A percentile compares a stretch with the other conserved stretches of the same genome.
Conservation (phyloP, 2,113 vertebrate genomes). For the Cephalophus harveyi region DNA sequence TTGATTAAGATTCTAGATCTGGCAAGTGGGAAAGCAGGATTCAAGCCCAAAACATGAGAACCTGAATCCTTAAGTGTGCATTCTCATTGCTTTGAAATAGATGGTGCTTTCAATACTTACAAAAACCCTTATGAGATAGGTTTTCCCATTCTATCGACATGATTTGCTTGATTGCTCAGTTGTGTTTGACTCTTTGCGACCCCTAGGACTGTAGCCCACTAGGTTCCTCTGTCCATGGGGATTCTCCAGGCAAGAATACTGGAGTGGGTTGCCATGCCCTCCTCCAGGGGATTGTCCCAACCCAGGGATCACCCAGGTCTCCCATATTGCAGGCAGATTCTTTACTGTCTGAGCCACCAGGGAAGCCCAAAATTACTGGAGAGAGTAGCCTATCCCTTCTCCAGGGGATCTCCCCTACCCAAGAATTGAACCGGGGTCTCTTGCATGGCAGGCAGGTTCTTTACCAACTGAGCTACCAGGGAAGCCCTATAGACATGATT, state of each 20-base stretch:
- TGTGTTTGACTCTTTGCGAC: not conserved
- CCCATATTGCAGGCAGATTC: not conserved
- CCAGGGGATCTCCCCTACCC: not conserved
- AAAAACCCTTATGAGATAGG: not conserved
- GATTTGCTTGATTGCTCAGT: not conserved
- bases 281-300: not conserved
- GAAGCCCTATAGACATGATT: not conserved
- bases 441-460: accelerated
- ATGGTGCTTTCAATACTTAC: not conserved
- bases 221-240: not conserved
- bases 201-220: not conserved
- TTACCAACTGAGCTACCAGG: not conserved
- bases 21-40: not conserved
- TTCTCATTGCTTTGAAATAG: not conserved
- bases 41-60: not conserved
- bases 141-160: not conserved
- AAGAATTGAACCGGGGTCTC: not conserved
- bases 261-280: not conserved
- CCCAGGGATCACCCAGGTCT: not conserved
- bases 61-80: not conserved
- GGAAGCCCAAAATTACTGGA: not conserved
- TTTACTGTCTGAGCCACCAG: not conserved
- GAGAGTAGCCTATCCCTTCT: not conserved
- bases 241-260: not conserved
- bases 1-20: not conserved